Conservation (phyloP, 2,888 invertebrate genomes). For the Spodoptera littoralis region DNA sequence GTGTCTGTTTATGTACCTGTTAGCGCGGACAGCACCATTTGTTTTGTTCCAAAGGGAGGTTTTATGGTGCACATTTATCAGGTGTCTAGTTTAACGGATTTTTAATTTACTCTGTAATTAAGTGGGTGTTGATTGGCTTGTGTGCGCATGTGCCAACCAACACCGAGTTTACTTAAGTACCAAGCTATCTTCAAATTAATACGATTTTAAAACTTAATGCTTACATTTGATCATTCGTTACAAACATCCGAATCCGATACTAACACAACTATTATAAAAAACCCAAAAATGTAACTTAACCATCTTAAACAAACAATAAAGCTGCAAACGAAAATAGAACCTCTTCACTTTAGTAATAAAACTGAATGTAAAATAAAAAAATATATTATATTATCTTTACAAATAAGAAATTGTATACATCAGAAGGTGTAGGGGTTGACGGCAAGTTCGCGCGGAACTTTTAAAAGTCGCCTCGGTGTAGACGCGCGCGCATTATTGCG, state of each 20-base stretch:
- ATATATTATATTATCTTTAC: not conserved
- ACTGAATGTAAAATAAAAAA: not conserved
- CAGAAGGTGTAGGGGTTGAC: slow-evolving; percentile 55
- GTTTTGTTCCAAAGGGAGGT: slow-evolving; percentile 34
- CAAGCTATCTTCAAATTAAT: too few relatives aligned
- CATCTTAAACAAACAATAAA: too few relatives aligned
- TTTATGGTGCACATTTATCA: slow-evolving; percentile 11
- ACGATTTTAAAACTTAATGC: too few relatives aligned
- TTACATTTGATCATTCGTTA: too few relatives aligned
- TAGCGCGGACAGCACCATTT: slow-evolving; percentile 39
- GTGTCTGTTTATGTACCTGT: slow-evolving; percentile 43
- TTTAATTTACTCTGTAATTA: not conserved
- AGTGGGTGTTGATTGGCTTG: not conserved
- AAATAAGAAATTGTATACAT: not conserved
- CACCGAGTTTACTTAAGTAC: too few relatives aligned
- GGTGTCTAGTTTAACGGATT: slow-evolving; percentile 11
- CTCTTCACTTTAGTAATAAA: not conserved
- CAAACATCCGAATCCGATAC: too few relatives aligned
- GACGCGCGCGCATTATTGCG: slow-evolving; percentile 63
- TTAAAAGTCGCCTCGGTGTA: slow-evolving; percentile 60
- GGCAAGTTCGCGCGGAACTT: slow-evolving; percentile 65
- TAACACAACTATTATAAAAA: too few relatives aligned
- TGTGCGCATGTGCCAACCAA: too few relatives aligned
- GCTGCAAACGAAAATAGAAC: too few relatives aligned
- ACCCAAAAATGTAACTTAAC: too few relatives aligned